Percentiles rank a stretch among this genome's conserved stretches.
Evolutionary conservation across 2,797 vertebrate genomes (phyloP).

Genomic region (Hozukius guyotensis): DNA sequence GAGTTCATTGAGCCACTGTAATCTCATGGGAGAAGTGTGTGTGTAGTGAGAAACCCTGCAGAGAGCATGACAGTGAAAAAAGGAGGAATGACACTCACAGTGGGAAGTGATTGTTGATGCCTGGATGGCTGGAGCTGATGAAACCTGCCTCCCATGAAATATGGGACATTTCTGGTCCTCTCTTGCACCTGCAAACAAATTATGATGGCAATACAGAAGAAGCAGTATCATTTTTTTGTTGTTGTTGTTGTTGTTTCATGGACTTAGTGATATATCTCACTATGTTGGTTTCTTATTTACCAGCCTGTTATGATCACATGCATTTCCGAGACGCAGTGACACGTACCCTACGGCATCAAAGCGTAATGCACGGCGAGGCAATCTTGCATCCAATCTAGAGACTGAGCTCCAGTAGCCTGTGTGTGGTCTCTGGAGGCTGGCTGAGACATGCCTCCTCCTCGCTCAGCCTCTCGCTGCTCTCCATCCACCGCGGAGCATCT

Average conservation of each 20-base stretch:
- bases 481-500: conserved; percentile 54
- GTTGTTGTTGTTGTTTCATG: background rate
- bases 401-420: conserved; percentile 27
- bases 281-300: background rate
- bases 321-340: conserved; percentile 42
- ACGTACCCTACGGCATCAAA: conserved; percentile 33
- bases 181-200: conserved; percentile 3
- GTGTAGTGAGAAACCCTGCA: conserved; percentile 34
- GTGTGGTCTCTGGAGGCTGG: conserved; percentile 32
- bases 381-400: conserved; percentile 58
- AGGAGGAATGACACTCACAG: conserved; percentile 23
- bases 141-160: conserved; percentile 27
- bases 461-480: conserved; percentile 43
- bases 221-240: background rate
- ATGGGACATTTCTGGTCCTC: background rate
- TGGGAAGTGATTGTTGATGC: conserved; percentile 43
- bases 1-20: conserved; percentile 66
- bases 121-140: conserved; percentile 43
- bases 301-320: conserved; percentile 18
- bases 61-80: conserved; percentile 38
- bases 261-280: background rate
- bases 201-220: background rate
- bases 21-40: conserved; percentile 10
- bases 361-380: conserved; percentile 38
- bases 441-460: conserved; percentile 36